Percentiles rank a stretch among this genome's conserved stretches.
phyloP scores from a whole-genome alignment of 2,113 vertebrate genomes.

The Lamprotornis superbus region DNA sequence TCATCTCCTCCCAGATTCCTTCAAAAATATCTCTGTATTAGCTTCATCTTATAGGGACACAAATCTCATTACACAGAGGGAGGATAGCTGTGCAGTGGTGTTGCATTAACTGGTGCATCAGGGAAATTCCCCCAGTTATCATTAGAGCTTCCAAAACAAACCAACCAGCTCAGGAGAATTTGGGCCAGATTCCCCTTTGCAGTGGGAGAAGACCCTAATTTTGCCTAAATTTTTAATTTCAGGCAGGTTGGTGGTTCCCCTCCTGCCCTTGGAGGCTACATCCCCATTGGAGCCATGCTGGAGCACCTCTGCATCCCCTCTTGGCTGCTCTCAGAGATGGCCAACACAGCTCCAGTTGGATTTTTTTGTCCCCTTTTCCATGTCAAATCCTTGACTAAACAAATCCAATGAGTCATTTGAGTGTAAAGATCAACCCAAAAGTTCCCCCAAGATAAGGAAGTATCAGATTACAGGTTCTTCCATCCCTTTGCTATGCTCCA shows the following conservation, averaged over 20 bases:
- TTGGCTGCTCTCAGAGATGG: neutral
- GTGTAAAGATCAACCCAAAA: neutral
- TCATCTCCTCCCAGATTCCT: neutral
- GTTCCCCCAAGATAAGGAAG: neutral
- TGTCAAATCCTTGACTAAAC: neutral
- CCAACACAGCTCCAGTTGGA: neutral
- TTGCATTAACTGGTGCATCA: neutral
- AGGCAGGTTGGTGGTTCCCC: neutral
- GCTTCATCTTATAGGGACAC: neutral
- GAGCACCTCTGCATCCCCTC: neutral
- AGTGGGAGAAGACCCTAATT: neutral
- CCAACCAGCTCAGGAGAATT: neutral
- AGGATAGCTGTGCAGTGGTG: neutral
- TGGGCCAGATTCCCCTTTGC: neutral
- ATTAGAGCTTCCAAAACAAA: neutral
- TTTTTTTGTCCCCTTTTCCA: neutral
- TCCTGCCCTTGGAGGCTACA: neutral
- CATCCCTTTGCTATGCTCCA: neutral
- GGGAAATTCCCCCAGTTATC: neutral
- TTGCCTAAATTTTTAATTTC: neutral
- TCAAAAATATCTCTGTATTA: neutral
- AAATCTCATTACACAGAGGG: neutral
- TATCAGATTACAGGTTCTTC: neutral
- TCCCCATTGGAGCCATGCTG: fast-evolving
- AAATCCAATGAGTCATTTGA: neutral